phyloP scores from a whole-genome alignment of 1,140 invertebrate genomes.

The Eubasilissa regina region DNA sequence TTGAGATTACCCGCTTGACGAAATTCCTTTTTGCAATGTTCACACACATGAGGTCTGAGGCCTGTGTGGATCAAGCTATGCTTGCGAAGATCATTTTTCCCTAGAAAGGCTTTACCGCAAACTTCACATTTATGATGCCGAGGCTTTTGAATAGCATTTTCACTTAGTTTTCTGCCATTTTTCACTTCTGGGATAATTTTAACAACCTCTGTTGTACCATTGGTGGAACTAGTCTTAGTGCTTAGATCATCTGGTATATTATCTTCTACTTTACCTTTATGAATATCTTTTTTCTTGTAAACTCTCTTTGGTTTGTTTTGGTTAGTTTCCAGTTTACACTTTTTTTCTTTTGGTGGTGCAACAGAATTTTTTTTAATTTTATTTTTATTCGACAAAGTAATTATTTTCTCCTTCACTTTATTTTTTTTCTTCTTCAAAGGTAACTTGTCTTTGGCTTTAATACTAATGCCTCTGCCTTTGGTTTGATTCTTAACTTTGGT shows the following conservation, averaged over 20 bases:
- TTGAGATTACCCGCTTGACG: constrained; percentile 80
- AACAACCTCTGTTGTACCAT: not conserved
- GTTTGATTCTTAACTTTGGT: constrained; percentile 45
- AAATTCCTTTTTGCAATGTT: constrained; percentile 82
- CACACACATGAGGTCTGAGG: constrained; percentile 76
- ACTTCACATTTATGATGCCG: constrained; percentile 67
- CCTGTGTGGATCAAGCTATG: constrained; percentile 75
- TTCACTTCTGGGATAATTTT: constrained; percentile 16
- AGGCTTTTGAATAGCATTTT: constrained; percentile 41
- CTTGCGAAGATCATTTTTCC: constrained; percentile 71
- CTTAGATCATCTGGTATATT: not conserved
- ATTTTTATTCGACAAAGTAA: not conserved
- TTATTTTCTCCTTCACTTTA: constrained; percentile 1
- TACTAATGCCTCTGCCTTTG: constrained; percentile 20
- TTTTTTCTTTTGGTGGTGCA: not conserved
- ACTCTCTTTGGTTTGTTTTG: constrained; percentile 31
- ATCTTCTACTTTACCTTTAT: constrained; percentile 30
- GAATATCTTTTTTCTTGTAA: constrained; percentile 38
- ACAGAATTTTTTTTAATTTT: constrained; percentile 1
- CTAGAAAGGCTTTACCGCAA: constrained; percentile 71
- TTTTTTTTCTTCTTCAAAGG: constrained; percentile 39
- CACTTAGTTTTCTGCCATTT: not conserved
- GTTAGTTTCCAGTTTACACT: not conserved
- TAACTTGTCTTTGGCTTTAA: constrained; percentile 53
- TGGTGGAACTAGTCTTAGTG: not conserved